Evolutionary conservation across 2,797 vertebrate genomes (phyloP), one percentile per base, ranked within the genome.

Genomic region (Pagetopsis macropterus): DNA sequence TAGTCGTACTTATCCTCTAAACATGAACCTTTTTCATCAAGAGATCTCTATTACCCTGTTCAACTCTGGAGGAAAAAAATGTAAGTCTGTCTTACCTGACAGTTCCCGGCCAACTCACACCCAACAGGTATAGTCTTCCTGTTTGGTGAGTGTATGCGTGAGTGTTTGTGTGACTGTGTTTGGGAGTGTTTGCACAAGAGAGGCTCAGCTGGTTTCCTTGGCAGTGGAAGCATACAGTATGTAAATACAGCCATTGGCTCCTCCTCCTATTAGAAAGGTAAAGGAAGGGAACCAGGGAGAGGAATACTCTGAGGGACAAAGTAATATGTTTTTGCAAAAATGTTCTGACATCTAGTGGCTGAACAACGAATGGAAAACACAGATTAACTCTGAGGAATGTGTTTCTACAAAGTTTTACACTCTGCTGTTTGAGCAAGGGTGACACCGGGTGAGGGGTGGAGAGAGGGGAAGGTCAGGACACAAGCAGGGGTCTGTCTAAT

Each of bases 171-270:
- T 45, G 66, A 63, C 72, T 70, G 82, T 77, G 61, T 51, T 37
- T 56, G 76, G 72, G 79, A 81, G 83, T 87, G 85, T 87, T 87
- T 91, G 85, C 72, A 54, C 75, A 89, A 75, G 86, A 89, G 89
- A 91, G 88, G 87, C 83, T 91, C 50, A 87, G 86, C 80, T 83
- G 72, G 93, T 93, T 93, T 89, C 93, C 92, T 87, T 91, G 90
- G 87, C 67, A 80, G 78, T 87, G 79, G 82, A 87, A 84, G 74
- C 51, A 84, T 66, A 79, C 63, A 55, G 60, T 65, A 81, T 86
- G 84, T 86, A 90, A 89, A 92, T 83, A 87, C 12, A 68, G n/a
- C 10, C 65, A 9, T 48, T 72, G 63, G 83, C 88, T 88, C 88
- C 90, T 46, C 91, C 92, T 82, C 72, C 64, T 27, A 37, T 23